Evolutionary conservation across 2,888 invertebrate genomes (phyloP), one percentile per base, ranked within the genome.

Genomic region (Carabus problematicus): DNA sequence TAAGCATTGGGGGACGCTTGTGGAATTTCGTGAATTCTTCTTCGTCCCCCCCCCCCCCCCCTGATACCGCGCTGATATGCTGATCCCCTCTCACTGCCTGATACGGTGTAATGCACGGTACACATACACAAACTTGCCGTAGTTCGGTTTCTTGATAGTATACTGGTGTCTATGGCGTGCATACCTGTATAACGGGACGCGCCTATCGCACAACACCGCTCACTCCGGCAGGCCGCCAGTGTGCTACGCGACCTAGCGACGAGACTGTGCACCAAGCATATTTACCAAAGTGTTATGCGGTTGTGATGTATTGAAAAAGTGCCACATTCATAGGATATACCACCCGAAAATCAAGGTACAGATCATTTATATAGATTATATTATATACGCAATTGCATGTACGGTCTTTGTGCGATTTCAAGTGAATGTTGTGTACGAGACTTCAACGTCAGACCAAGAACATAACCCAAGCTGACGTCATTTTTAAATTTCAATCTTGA

Each of bases 111-210:
- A 6, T 43, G 40, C 39, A 45, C 14, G n/a, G n/a, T n/a, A n/a
- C n/a, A n/a, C n/a, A n/a, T n/a, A 52, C 14, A 16, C 19, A 29
- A 19, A 52, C 18, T 16, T 52, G 14, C 52, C 52, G 16, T 52
- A 19, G 16, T 18, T 39, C 60, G 41, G 42, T 61, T 67, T 68
- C 67, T 59, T 52, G 49, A 52, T 66, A 62, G 43, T 69, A 70
- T 70, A 71, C 73, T 74, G 67, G 72, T 70, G 70, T 74, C 75
- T 72, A 73, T 70, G 68, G 74, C 54, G 54, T 43, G 75, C 78
- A 78, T 80, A 79, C 79, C 79, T 76, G 78, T 74, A 75, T 80
- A 80, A 80, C 80, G 80, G 80, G 78, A 79, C 78, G 79, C 78
- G 76, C 78, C 78, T 79, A 77, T 77, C 76, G 78, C 76, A 77